phyloP scores from a whole-genome alignment of 2,113 vertebrate genomes.

The Cynoglossus semilaevis region DNA sequence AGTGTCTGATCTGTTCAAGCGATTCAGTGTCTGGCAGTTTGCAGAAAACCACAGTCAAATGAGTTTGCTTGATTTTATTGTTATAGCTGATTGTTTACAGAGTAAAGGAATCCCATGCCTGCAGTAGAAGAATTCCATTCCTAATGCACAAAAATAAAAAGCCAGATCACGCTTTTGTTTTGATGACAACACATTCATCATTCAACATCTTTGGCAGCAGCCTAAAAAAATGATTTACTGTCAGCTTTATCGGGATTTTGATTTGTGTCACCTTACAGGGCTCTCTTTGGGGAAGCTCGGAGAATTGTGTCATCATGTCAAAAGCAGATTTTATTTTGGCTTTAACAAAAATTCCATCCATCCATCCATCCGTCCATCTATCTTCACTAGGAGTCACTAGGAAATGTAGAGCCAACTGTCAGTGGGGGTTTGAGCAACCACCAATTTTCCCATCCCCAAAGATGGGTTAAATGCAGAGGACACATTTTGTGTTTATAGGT shows the following conservation, averaged over 20 bases:
- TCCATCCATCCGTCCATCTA: not conserved
- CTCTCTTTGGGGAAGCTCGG: not conserved
- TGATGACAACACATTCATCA: conserved; percentile 49
- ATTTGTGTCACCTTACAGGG: too few relatives aligned
- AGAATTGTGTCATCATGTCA: not conserved
- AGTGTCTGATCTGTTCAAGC: conserved; percentile 53
- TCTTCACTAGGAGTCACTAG: not conserved
- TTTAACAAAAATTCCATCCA: not conserved
- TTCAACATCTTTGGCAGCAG: conserved; percentile 27
- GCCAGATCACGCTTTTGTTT: conserved; percentile 41
- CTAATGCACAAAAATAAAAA: conserved; percentile 56
- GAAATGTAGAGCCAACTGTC: too few relatives aligned
- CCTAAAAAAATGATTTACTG: conserved; percentile 10
- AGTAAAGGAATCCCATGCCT: conserved; percentile 49
- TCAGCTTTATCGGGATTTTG: too few relatives aligned
- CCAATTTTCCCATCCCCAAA: too few relatives aligned
- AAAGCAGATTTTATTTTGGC: not conserved
- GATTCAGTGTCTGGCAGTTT: conserved; percentile 67
- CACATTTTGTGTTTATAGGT: too few relatives aligned
- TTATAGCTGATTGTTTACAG: conserved; percentile 66
- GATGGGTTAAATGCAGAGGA: too few relatives aligned
- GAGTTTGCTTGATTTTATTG: conserved; percentile 57
- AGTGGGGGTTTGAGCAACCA: too few relatives aligned
- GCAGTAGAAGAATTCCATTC: conserved; percentile 5
- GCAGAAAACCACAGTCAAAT: conserved; percentile 59